A percentile compares a stretch with the other conserved stretches of the same genome.
Evolutionary conservation across 2,888 invertebrate species (phyloP).

Genomic region (Apodemia duryi): DNA sequence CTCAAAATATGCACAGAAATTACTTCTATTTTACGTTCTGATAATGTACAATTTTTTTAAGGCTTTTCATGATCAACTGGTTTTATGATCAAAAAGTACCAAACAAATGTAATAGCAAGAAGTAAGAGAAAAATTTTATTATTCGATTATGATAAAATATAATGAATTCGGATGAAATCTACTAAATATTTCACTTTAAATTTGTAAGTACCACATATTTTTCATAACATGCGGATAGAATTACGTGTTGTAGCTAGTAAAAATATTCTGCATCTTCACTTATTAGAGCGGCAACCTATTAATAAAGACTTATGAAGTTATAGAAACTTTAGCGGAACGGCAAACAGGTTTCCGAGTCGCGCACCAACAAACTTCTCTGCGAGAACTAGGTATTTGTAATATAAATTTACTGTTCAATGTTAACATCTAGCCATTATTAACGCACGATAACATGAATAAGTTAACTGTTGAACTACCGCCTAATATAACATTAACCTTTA

Average conservation of each 20-base stretch:
- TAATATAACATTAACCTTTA: neutral
- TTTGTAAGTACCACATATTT: neutral
- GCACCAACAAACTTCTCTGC: constrained; percentile 70
- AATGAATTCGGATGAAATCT: too few relatives aligned
- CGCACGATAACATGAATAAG: neutral
- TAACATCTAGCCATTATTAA: constrained; percentile 36
- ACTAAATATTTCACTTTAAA: too few relatives aligned
- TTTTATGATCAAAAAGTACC: too few relatives aligned
- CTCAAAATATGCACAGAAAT: too few relatives aligned
- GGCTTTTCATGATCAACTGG: too few relatives aligned
- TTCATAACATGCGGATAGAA: neutral
- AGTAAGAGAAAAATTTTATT: too few relatives aligned
- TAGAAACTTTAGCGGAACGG: constrained; percentile 61
- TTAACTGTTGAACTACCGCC: neutral
- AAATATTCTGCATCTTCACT: constrained; percentile 19
- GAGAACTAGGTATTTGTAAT: constrained; percentile 63
- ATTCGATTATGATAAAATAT: too few relatives aligned
- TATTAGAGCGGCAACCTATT: constrained; percentile 58
- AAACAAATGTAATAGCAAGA: too few relatives aligned
- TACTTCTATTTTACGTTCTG: too few relatives aligned
- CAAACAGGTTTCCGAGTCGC: constrained; percentile 56
- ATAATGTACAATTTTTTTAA: too few relatives aligned
- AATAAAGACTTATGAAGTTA: constrained; percentile 73
- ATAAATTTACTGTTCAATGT: constrained; percentile 58
- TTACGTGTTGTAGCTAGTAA: neutral